Percentiles rank a stretch among this genome's conserved stretches.
These are phyloP conservation scores for Papilio machaon DNA, from an alignment of 1,140 invertebrate genomes.

Conservation along the genomic window DNA sequence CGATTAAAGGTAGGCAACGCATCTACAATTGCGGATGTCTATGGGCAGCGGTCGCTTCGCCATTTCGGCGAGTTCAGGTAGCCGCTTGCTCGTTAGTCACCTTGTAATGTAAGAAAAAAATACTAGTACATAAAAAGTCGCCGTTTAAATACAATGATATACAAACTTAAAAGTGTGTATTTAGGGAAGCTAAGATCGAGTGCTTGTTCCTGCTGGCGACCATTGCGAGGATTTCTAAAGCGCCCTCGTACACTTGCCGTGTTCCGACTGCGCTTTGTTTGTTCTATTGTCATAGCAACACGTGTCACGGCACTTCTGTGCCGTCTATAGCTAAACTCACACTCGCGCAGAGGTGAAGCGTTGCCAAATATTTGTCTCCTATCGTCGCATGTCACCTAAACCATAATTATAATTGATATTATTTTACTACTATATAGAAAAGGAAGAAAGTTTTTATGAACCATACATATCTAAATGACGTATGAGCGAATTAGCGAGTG, in stretches of 20 bases:
- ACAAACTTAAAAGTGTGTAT: constrained; percentile 3
- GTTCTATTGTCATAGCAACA: constrained; percentile 21
- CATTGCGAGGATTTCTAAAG: neutral
- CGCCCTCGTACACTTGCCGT: neutral
- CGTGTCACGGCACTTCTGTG: neutral
- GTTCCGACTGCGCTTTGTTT: constrained; percentile 22
- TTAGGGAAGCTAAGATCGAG: constrained; percentile 1
- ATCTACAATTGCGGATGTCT: too few relatives aligned
- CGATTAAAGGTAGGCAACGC: too few relatives aligned
- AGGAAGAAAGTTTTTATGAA: too few relatives aligned
- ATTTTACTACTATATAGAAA: too few relatives aligned
- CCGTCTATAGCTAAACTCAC: neutral
- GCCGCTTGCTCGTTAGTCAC: too few relatives aligned
- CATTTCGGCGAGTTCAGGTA: too few relatives aligned
- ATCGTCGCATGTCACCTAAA: neutral
- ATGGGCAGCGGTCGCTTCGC: too few relatives aligned
- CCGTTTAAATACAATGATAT: neutral
- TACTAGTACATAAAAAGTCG: neutral
- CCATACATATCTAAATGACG: too few relatives aligned
- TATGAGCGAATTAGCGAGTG: too few relatives aligned
- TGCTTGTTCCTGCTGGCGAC: neutral
- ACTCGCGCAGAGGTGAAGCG: neutral
- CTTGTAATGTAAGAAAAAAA: too few relatives aligned
- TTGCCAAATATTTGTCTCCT: neutral
- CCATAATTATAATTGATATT: too few relatives aligned